Percentiles rank a stretch among this genome's conserved stretches.
Evolutionary conservation across 2,113 vertebrate species (phyloP).

Genomic region (Bucco capensis): DNA sequence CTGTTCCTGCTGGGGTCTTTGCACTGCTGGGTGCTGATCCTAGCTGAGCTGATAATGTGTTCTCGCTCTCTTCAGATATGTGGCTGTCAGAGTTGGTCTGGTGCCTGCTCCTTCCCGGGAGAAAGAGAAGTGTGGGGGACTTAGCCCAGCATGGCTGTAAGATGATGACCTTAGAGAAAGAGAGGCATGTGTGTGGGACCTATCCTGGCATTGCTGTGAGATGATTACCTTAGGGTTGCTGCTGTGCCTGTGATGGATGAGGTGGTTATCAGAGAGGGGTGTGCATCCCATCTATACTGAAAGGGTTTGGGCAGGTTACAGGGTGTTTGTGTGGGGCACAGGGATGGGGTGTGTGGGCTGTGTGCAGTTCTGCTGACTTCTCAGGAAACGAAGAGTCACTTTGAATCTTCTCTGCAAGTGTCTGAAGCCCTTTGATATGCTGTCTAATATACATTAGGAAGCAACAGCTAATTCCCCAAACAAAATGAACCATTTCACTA

Average conservation of each 20-base stretch:
- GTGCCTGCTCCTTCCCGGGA: not conserved
- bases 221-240: not conserved
- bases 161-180: not conserved
- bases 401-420: not conserved
- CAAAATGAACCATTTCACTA: no score
- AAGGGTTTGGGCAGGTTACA: not conserved
- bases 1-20: not conserved
- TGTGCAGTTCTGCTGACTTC: not conserved
- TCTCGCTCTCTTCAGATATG: not conserved
- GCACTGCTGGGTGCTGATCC: not conserved
- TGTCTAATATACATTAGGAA: not conserved
- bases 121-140: not conserved
- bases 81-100: not conserved
- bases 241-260: not conserved
- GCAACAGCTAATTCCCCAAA: not conserved
- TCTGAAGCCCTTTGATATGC: not conserved
- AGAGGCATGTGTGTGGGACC: not conserved
- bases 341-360: accelerated
- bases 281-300: accelerated
- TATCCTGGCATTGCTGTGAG: accelerated
- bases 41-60: not conserved
- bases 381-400: not conserved
- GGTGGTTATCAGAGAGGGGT: not conserved
- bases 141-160: not conserved
- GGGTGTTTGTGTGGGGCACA: not conserved